Conservation (phyloP, 1,140 invertebrate genomes). For the Drosophila pallidifrons region DNA sequence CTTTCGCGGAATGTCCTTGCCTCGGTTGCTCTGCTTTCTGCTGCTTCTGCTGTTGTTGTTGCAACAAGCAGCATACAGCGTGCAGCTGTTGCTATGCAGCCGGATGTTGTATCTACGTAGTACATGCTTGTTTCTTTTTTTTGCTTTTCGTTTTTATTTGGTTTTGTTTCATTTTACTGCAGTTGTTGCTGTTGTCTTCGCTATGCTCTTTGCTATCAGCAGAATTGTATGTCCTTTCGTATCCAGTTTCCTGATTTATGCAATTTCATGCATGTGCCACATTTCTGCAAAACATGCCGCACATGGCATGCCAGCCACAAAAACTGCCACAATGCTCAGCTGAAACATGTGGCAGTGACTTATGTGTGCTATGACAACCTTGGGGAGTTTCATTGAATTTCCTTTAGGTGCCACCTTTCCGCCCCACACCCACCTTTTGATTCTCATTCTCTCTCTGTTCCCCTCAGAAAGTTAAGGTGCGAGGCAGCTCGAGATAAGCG, state of each 20-base stretch:
- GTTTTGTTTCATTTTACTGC: neutral
- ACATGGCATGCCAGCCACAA: conserved; percentile 48
- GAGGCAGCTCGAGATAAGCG: conserved; percentile 28
- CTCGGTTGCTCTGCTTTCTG: conserved; percentile 5
- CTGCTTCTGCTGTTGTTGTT: conserved; percentile 15
- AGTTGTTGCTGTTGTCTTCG: conserved; percentile 11
- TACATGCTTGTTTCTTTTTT: conserved; percentile 1
- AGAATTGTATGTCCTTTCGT: conserved; percentile 37
- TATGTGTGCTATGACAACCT: conserved; percentile 42
- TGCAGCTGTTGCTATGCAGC: conserved; percentile 38
- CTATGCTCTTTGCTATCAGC: conserved; percentile 42
- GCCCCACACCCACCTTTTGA: neutral
- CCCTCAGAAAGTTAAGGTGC: conserved; percentile 9
- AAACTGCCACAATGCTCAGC: conserved; percentile 59
- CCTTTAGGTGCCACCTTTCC: neutral
- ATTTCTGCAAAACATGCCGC: conserved; percentile 47
- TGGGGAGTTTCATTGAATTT: conserved; percentile 30
- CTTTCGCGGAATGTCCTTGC: conserved; percentile 26
- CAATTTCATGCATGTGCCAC: conserved; percentile 65
- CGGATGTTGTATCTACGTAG: conserved; percentile 29
- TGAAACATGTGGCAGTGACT: conserved; percentile 66
- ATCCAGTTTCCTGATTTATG: conserved; percentile 59
- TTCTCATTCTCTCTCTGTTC: neutral
- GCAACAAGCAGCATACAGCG: conserved; percentile 24
- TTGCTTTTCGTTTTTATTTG: conserved; percentile 1